Conservation (phyloP, 2,888 invertebrate species). For the Anoncus sp. region DNA sequence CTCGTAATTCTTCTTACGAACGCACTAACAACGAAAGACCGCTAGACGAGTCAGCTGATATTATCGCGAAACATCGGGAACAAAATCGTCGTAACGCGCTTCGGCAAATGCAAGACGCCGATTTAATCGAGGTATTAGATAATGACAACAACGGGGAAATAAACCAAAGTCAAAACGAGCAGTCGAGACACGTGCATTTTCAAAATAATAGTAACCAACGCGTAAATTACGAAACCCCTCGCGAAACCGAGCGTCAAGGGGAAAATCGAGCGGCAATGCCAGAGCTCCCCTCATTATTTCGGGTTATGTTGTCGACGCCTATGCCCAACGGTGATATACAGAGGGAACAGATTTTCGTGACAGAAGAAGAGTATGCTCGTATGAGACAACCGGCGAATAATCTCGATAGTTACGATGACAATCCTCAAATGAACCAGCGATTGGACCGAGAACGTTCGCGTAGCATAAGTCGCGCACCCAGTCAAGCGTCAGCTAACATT, state of each 20-base stretch:
- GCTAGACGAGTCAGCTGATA: slow-evolving; percentile 16
- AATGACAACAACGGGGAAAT: not conserved
- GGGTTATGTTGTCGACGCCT: slow-evolving; percentile 18
- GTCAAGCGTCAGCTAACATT: not conserved
- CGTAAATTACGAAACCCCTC: not conserved
- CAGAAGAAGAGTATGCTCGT: slow-evolving; percentile 23
- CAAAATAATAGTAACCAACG: not conserved
- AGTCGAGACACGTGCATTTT: slow-evolving; percentile 13
- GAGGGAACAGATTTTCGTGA: slow-evolving; percentile 23
- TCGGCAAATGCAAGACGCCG: not conserved
- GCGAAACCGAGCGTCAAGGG: not conserved
- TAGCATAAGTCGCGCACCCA: slow-evolving; percentile 12
- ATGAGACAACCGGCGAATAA: slow-evolving; percentile 12
- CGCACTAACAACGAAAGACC: not conserved
- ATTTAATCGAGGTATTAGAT: not conserved
- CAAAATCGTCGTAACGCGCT: not conserved
- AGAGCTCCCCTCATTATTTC: slow-evolving; percentile 6
- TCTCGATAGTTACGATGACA: not conserved
- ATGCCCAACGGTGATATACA: slow-evolving; percentile 12
- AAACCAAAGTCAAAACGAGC: slow-evolving; percentile 1
- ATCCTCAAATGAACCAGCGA: not conserved
- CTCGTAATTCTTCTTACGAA: not conserved
- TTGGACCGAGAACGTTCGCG: slow-evolving; percentile 10
- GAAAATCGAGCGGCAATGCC: not conserved
- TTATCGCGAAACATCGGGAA: slow-evolving; percentile 23